Percentiles rank a stretch among this genome's conserved stretches.
Conservation (phyloP, 2,888 invertebrate genomes). For the Acronicta aceris region DNA sequence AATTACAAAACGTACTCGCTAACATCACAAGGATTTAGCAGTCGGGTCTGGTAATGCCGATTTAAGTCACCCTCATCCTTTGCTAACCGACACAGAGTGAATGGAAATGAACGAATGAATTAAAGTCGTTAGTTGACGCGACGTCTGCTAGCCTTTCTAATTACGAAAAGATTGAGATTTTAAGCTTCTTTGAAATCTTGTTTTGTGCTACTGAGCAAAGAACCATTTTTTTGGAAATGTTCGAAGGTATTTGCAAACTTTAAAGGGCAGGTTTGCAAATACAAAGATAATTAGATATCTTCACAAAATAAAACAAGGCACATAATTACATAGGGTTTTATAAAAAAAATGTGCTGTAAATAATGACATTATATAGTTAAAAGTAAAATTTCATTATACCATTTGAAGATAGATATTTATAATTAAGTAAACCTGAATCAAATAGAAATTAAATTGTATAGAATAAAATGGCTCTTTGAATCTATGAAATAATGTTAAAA, state of each 20-base stretch:
- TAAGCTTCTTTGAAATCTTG: slow-evolving; percentile 3
- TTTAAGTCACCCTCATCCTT: slow-evolving; percentile 70
- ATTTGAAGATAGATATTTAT: too few species aligned
- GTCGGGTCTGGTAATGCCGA: slow-evolving; percentile 69
- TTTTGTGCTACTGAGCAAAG: neutral
- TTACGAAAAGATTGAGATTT: slow-evolving; percentile 69
- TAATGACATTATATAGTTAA: too few species aligned
- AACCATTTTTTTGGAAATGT: neutral
- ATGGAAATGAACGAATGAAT: slow-evolving; percentile 79
- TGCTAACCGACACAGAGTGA: slow-evolving; percentile 66
- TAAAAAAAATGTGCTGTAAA: too few species aligned
- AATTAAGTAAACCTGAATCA: too few species aligned
- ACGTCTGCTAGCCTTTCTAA: slow-evolving; percentile 65
- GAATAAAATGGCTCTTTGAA: too few species aligned
- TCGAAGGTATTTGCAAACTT: neutral
- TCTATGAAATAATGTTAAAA: too few species aligned
- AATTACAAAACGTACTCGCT: slow-evolving; percentile 80
- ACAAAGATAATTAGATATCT: too few species aligned
- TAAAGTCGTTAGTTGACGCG: slow-evolving; percentile 65
- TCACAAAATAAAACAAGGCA: slow-evolving; percentile 20
- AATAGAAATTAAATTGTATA: too few species aligned
- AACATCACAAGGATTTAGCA: slow-evolving; percentile 75
- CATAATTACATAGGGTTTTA: slow-evolving; percentile 25
- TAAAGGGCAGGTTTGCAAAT: too few species aligned
- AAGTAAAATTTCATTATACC: too few species aligned